Evolutionary conservation across 64 coral and sea anemone species (phyloP).

Genomic region (Actinia tenebrosa): DNA sequence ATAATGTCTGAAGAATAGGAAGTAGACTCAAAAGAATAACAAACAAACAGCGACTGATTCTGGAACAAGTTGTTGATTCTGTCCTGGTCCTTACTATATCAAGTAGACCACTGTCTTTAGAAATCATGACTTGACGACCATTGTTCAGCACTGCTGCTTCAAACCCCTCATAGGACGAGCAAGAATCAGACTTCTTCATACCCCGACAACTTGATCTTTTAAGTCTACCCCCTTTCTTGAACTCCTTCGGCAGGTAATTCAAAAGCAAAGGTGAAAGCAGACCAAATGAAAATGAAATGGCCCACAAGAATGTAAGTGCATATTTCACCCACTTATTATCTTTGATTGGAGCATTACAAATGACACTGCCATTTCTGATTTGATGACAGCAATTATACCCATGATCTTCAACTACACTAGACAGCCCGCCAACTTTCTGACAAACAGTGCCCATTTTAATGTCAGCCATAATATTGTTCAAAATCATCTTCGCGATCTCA

Average conservation of each 20-base stretch:
- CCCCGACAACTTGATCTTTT: constrained; percentile 10
- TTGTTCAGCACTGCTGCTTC: constrained; percentile 22
- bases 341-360: constrained; percentile 51
- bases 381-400: constrained; percentile 49
- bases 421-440: background rate
- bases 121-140: constrained; percentile 38
- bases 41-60: constrained; percentile 79
- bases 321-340: constrained; percentile 64
- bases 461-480: background rate
- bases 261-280: constrained; percentile 81
- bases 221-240: constrained; percentile 36
- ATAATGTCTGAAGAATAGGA: constrained; percentile 60
- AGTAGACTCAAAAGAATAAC: constrained; percentile 59
- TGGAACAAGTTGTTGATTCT: constrained; percentile 53
- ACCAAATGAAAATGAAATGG: constrained; percentile 51
- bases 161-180: constrained; percentile 30
- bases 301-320: constrained; percentile 62
- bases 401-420: background rate
- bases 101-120: constrained; percentile 55
- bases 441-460: constrained; percentile 44
- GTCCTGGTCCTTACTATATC: constrained; percentile 57
- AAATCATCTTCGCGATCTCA: constrained; percentile 32
- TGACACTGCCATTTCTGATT: constrained; percentile 24
- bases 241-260: constrained; percentile 93
- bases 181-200: constrained; percentile 12